A percentile compares a stretch with the other conserved stretches of the same genome.
Evolutionary conservation across 2,797 vertebrate species (phyloP).

Genomic region (Melanotaenia boesemani): DNA sequence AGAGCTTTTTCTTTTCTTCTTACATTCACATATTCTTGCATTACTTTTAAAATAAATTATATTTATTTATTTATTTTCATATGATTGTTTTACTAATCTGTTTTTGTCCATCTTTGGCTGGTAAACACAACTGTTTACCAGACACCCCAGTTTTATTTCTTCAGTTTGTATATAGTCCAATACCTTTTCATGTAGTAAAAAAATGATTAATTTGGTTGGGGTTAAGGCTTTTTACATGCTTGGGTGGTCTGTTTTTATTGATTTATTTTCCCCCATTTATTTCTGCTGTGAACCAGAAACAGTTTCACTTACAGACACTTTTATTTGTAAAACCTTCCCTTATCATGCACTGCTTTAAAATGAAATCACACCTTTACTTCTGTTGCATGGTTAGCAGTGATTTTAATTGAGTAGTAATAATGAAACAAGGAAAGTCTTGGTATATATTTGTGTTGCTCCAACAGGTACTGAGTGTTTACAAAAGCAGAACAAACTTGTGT

Average conservation of each 20-base stretch:
- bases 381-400: conserved; percentile 7
- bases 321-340: too few species aligned
- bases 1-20: neutral
- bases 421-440: conserved; percentile 35
- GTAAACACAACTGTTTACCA: too few species aligned
- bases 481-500: conserved; percentile 66
- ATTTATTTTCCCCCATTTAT: too few species aligned
- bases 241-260: neutral
- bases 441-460: conserved; percentile 37
- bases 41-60: neutral
- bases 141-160: neutral
- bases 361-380: conserved; percentile 3
- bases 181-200: neutral
- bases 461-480: conserved; percentile 41
- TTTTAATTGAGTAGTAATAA: conserved; percentile 34
- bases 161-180: neutral
- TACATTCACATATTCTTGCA: neutral
- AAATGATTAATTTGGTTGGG: neutral
- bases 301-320: too few species aligned
- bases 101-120: too few species aligned
- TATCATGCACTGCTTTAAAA: conserved; percentile 4
- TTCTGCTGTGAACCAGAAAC: too few species aligned
- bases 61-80: neutral
- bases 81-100: too few species aligned
- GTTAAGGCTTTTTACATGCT: neutral